These are phyloP conservation scores for Amblyraja radiata DNA, from an alignment of 2,797 vertebrate species.

Conservation along the genomic window DNA sequence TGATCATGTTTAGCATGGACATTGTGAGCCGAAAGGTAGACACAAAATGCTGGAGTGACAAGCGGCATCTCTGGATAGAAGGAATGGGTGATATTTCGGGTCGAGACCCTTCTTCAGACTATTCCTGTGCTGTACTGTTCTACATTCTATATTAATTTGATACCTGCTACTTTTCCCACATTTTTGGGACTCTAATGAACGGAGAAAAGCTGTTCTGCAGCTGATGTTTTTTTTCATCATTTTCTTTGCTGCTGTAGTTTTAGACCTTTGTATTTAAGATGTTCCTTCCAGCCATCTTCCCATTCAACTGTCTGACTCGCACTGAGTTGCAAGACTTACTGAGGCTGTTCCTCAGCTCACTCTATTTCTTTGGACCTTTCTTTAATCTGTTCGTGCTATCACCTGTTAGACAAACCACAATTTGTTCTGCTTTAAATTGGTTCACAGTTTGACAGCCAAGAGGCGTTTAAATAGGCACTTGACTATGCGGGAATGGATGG, in stretches of 20 bases:
- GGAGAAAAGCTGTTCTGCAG: background rate
- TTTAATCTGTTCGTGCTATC: background rate
- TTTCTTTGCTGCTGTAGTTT: background rate
- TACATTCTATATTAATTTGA: background rate
- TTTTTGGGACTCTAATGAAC: background rate
- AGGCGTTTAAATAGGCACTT: too few relatives aligned
- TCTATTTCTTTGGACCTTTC: background rate
- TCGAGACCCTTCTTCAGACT: too few relatives aligned
- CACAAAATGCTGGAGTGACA: too few relatives aligned
- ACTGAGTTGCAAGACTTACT: background rate
- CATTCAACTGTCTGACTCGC: background rate
- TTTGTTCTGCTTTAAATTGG: background rate
- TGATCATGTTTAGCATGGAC: too few relatives aligned
- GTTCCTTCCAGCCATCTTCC: background rate
- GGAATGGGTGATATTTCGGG: too few relatives aligned
- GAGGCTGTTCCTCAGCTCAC: background rate
- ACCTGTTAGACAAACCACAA: background rate
- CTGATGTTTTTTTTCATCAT: background rate
- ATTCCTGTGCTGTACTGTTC: too few relatives aligned
- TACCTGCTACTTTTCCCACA: background rate
- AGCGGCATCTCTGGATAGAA: too few relatives aligned
- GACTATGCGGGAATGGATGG: too few relatives aligned
- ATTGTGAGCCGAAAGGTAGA: too few relatives aligned
- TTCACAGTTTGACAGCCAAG: background rate
- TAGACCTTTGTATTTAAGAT: slow-evolving; percentile 4